Evolutionary conservation across 2,113 vertebrate species (phyloP), one percentile per base, ranked within the genome.

Genomic region (Cephalophus harveyi): DNA sequence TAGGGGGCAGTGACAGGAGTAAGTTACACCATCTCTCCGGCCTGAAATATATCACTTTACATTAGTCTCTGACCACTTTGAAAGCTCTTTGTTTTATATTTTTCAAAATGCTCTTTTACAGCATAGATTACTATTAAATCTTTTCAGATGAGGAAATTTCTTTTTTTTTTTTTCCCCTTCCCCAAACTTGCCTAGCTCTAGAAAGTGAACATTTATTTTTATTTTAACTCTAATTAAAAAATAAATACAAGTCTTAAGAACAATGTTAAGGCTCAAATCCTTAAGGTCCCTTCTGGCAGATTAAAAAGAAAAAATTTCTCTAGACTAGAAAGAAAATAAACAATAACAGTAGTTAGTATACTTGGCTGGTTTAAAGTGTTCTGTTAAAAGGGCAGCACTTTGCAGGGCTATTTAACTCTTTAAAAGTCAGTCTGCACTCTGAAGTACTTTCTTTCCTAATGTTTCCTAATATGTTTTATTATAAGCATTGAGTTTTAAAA

Each of bases 11-110:
- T 98, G 98, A 98, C 99, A 98, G 98, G 98, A 98, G 98, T 98
- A 99, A 99, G 98, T 98, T 99, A 99, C 98, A 99, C 99, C 98
- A 94, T 98, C 98, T 98, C 98, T 97, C 98, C 97, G 97, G 98
- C 98, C 99, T 99, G 98, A 98, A 99, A 99, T 99, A 98, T 98
- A 99, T 99, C 98, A 99, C 98, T 99, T 99, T 98, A 99, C 98
- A 99, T 98, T 98, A 97, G 98, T 96, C 98, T 98, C 98, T 93
- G 94, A 98, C 97, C 98, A 97, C 98, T 98, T 98, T 98, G 98
- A 99, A 98, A 98, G 98, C 98, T 98, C 98, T 98, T 98, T 98
- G 98, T 98, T 98, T 98, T 98, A 98, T 98, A 98, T 98, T 98
- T 98, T 98, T 98, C 81, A 93, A 79, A 98, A 98, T 97, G 93